Conservation (phyloP, 2,797 vertebrate genomes). For the Gambusia yucatana region DNA sequence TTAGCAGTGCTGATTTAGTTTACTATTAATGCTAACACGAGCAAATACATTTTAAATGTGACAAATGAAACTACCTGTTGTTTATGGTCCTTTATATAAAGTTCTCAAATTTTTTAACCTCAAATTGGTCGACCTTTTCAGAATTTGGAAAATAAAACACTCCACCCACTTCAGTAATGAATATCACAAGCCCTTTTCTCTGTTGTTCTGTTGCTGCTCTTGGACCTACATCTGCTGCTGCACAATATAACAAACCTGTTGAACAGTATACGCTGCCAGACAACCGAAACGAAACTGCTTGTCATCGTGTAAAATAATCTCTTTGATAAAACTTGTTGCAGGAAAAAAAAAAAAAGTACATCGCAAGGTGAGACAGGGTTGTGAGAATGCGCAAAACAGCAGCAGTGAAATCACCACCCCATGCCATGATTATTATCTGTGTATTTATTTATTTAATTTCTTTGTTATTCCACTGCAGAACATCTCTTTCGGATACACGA, state of each 20-base stretch:
- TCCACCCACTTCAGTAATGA: slow-evolving; percentile 47
- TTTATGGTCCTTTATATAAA: slow-evolving; percentile 42
- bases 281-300: neutral
- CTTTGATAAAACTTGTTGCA: slow-evolving; percentile 1
- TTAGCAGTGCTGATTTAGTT: slow-evolving; percentile 52
- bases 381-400: slow-evolving; percentile 20
- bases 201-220: slow-evolving; percentile 14
- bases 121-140: slow-evolving; percentile 9
- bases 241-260: slow-evolving; percentile 28
- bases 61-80: slow-evolving; percentile 77
- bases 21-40: slow-evolving; percentile 12
- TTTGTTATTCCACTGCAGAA: slow-evolving; percentile 52
- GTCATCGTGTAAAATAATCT: neutral
- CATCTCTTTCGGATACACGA: slow-evolving; percentile 34
- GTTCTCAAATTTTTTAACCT: slow-evolving; percentile 41
- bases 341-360: slow-evolving; percentile 2
- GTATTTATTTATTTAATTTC: slow-evolving; percentile 16
- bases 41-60: neutral
- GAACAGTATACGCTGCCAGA: slow-evolving; percentile 8
- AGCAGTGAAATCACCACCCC: slow-evolving; percentile 32
- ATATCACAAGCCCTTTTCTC: slow-evolving; percentile 29
- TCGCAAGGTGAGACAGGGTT: slow-evolving; percentile 11
- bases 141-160: slow-evolving; percentile 17
- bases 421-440: slow-evolving; percentile 29
- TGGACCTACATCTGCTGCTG: slow-evolving; percentile 2